Conservation (phyloP, 2,797 vertebrate species). For the Paguma larvata region DNA sequence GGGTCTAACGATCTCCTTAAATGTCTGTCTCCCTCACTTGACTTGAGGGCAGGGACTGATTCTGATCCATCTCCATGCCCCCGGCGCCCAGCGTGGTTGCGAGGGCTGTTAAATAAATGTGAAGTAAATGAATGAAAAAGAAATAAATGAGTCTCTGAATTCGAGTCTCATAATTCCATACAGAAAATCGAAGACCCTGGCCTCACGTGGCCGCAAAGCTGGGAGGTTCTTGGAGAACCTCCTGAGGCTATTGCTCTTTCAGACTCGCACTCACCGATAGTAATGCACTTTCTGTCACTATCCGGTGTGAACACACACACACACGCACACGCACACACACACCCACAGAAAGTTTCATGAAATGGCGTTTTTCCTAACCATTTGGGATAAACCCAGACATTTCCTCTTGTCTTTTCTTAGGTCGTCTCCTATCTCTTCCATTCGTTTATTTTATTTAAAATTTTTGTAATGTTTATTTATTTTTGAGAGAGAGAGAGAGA, state of each 20-base stretch:
- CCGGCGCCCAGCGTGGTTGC: not conserved
- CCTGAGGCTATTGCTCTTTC: not conserved
- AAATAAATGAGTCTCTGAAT: conserved; percentile 42
- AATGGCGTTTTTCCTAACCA: not conserved
- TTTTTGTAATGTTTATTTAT: too few relatives aligned
- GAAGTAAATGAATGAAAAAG: conserved; percentile 23
- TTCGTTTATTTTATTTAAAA: not conserved
- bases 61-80: not conserved
- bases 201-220: not conserved
- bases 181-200: not conserved
- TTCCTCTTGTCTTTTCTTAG: not conserved
- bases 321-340: fast-evolving
- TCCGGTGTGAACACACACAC: fast-evolving
- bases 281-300: not conserved
- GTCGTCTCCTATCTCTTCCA: not conserved
- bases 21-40: not conserved
- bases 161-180: not conserved
- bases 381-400: not conserved
- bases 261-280: not conserved
- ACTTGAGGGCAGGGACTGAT: not conserved
- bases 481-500: too few relatives aligned
- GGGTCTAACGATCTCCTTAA: not conserved
- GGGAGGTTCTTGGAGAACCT: not conserved
- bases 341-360: not conserved
- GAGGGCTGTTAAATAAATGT: not conserved